Base-by-base conservation (phyloP, 2,888 invertebrate genomes). In the Lagria hirta region DNA sequence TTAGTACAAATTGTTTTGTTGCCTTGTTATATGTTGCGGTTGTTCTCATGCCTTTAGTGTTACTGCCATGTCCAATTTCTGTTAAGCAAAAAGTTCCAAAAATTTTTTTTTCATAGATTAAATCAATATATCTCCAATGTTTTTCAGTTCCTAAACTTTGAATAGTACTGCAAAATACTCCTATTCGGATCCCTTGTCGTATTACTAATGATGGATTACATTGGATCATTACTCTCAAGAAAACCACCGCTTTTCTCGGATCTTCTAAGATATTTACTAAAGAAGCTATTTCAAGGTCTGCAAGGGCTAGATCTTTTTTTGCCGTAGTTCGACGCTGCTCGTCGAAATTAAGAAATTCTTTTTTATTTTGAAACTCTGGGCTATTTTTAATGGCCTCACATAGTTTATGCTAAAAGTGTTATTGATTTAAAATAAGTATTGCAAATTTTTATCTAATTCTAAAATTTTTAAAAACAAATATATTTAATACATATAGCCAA, bases 61-160 rank as follows among this genome's bases (percentile, higher is more conserved):
- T 95, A 14, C 90, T 91, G 0, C 95, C 95, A 66, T 96, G 95
- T 0, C 87, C 81, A 4, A 95, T 81, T 71, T 96, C 95, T 0
- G 95, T 95, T 26, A 95, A 68, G 1, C 89, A 88, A 69, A 90
- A 93, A 58, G 90, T 84, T 2, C 86, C 86, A 52, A 77, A 61
- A 38, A 81, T 75, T 73, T 82, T n/a, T n/a, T n/a, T n/a, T n/a
- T n/a, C n/a, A n/a, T n/a, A n/a, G n/a, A n/a, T n/a, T n/a, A n/a
- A n/a, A n/a, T n/a, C n/a, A n/a, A n/a, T n/a, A n/a, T n/a, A 74
- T 20, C 78, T 73, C 23, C 69, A 71, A 56, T 86, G 81, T 28
- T 86, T 78, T 0, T 77, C 75, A 1, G 79, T 79, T 0, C 87
- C 88, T 49, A 83, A 75, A 5, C 81, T 78, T 28, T 79, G 71